Evolutionary conservation across 2,797 vertebrate species (phyloP).

Genomic region (Simalia tracyae): DNA sequence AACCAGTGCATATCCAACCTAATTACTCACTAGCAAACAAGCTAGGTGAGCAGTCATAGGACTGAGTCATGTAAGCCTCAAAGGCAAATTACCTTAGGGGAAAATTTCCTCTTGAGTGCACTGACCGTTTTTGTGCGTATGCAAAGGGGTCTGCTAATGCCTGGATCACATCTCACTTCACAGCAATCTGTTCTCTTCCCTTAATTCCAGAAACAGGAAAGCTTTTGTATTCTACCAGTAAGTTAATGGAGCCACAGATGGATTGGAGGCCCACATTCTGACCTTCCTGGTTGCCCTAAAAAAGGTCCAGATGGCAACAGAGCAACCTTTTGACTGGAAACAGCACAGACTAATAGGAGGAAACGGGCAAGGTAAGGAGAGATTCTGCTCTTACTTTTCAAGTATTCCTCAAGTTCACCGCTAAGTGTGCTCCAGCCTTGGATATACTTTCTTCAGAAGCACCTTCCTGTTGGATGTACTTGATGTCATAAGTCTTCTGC

Average conservation of each 20-base stretch:
- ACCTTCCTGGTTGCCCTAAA: background rate
- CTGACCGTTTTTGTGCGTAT: background rate
- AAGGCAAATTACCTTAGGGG: background rate
- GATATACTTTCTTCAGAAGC: background rate
- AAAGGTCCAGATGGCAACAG: background rate
- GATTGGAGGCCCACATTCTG: background rate
- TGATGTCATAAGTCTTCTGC: background rate
- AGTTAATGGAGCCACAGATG: background rate
- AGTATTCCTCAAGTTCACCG: background rate
- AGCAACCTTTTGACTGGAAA: too few species aligned
- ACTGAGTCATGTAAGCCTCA: background rate
- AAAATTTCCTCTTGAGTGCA: background rate
- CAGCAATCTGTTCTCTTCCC: background rate
- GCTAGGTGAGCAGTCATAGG: background rate
- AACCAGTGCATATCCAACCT: background rate
- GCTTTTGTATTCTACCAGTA: background rate
- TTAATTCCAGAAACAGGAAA: background rate
- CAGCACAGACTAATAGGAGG: background rate
- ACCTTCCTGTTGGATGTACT: background rate
- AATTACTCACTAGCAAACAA: slow-evolving; percentile 19
- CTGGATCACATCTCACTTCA: background rate
- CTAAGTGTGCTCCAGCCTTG: background rate
- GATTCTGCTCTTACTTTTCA: slow-evolving; percentile 1
- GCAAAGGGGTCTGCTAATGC: background rate
- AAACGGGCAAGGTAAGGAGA: background rate